These are phyloP conservation scores for Peromyscus melanophrys DNA, from an alignment of 2,797 vertebrate species.

Conservation along the genomic window DNA sequence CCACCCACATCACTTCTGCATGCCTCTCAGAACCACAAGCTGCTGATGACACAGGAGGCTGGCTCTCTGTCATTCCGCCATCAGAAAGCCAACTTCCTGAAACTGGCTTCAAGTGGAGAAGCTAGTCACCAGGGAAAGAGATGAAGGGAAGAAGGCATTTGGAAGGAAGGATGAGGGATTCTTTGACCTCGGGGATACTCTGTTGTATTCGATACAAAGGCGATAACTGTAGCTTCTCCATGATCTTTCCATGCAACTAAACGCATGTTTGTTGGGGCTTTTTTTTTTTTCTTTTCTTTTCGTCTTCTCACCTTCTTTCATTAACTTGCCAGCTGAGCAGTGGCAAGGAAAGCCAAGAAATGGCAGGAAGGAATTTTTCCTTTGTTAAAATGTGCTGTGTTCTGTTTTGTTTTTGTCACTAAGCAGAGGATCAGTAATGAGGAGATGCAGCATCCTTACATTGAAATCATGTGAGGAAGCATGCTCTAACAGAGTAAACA, in stretches of 20 bases:
- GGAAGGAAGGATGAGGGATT: slow-evolving; percentile 66
- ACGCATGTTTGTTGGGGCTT: slow-evolving; percentile 84
- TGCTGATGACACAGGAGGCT: slow-evolving; percentile 51
- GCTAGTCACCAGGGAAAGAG: slow-evolving; percentile 57
- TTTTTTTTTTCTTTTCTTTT: slow-evolving; percentile 22
- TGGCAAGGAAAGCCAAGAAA: slow-evolving; percentile 86
- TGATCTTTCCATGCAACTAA: slow-evolving; percentile 86
- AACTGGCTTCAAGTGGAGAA: slow-evolving; percentile 74
- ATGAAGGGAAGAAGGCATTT: slow-evolving; percentile 19
- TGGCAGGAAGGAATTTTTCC: slow-evolving; percentile 87
- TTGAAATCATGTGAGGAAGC: slow-evolving; percentile 77
- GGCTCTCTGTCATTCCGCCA: slow-evolving; percentile 68
- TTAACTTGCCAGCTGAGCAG: slow-evolving; percentile 87
- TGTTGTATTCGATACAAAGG: slow-evolving; percentile 82
- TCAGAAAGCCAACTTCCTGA: slow-evolving; percentile 65
- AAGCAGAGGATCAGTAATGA: slow-evolving; percentile 87
- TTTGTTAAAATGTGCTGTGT: slow-evolving; percentile 87
- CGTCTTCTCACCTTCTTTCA: slow-evolving; percentile 89
- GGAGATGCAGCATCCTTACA: slow-evolving; percentile 87
- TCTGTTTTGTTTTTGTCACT: slow-evolving; percentile 82
- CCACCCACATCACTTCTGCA: background rate
- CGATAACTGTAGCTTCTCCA: slow-evolving; percentile 78
- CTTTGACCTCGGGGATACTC: slow-evolving; percentile 82
- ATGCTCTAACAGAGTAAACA: slow-evolving; percentile 84
- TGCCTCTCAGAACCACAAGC: slow-evolving; percentile 61